Percentiles rank a stretch among this genome's conserved stretches.
These are phyloP conservation scores for Clarias fuscus DNA, from an alignment of 2,797 vertebrate species.

Conservation along the genomic window DNA sequence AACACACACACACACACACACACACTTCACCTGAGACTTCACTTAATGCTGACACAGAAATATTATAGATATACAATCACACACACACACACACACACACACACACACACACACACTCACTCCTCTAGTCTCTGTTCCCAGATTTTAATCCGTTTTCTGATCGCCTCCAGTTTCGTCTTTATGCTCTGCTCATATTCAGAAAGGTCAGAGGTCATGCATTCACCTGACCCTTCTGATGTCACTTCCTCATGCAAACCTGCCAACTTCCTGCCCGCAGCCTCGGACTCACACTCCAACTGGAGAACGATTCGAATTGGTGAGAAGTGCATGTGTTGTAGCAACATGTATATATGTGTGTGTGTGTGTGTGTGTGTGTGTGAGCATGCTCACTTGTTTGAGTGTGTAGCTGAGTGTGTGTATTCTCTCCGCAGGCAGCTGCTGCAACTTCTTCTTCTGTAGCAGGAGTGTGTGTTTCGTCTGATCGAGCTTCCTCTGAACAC, in stretches of 20 bases:
- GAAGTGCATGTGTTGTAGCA: background rate
- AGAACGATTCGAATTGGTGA: slow-evolving; percentile 23
- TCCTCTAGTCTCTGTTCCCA: slow-evolving; percentile 76
- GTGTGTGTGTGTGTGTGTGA: background rate
- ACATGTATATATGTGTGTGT: background rate
- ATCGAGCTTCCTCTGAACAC: slow-evolving; percentile 72
- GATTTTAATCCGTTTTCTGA: slow-evolving; percentile 72
- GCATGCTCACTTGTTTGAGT: slow-evolving; percentile 78
- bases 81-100: background rate
- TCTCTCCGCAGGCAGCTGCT: slow-evolving; percentile 76
- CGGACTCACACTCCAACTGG: slow-evolving; percentile 76
- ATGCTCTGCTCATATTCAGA: slow-evolving; percentile 67
- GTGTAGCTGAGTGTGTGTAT: slow-evolving; percentile 74
- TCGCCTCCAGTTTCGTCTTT: slow-evolving; percentile 69
- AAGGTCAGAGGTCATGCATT: slow-evolving; percentile 47
- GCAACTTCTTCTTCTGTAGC: slow-evolving; percentile 72
- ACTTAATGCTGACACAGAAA: background rate
- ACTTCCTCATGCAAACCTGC: slow-evolving; percentile 45
- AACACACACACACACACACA: background rate
- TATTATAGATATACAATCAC: background rate
- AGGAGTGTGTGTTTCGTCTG: slow-evolving; percentile 72
- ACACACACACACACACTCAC: slow-evolving; percentile 63
- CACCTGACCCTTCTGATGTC: slow-evolving; percentile 38
- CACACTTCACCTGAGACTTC: background rate
- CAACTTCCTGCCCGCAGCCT: slow-evolving; percentile 56